Evolutionary conservation across 2,113 vertebrate genomes (phyloP).

Genomic region (Polypterus bichir): DNA sequence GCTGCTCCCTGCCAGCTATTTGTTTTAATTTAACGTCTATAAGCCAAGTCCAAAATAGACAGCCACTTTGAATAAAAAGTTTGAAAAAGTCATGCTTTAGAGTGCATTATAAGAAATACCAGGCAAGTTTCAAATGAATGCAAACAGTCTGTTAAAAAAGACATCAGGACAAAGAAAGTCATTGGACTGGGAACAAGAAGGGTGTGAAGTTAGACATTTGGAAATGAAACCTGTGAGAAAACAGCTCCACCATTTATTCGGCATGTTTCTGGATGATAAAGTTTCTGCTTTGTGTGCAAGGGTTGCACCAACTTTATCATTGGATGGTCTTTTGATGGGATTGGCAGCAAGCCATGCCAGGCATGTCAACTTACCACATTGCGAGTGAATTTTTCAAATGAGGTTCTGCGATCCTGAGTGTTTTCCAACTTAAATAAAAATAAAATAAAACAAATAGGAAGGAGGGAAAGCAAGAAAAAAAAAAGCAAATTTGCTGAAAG

Average conservation of each 20-base stretch:
- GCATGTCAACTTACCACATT: conserved; percentile 60
- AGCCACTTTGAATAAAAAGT: not conserved
- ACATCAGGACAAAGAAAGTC: not conserved
- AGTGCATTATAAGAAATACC: not conserved
- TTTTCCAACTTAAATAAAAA: conserved; percentile 54
- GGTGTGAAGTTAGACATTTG: conserved; percentile 2
- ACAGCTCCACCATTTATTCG: no score
- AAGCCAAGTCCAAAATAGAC: not conserved
- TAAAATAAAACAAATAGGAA: conserved; percentile 22
- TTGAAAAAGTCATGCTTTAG: not conserved
- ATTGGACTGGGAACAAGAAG: not conserved
- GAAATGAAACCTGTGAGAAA: not conserved
- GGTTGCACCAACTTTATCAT: conserved; percentile 22
- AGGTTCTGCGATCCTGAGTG: conserved; percentile 65
- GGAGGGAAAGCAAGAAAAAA: conserved; percentile 26
- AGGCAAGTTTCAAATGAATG: conserved; percentile 1
- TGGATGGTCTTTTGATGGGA: conserved; percentile 13
- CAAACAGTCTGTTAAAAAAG: not conserved
- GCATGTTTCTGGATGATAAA: conserved; percentile 10
- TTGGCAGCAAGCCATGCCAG: conserved; percentile 32
- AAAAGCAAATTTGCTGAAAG: conserved; percentile 40
- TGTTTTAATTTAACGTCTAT: not conserved
- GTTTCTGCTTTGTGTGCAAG: conserved; percentile 19
- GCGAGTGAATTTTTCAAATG: conserved; percentile 70
- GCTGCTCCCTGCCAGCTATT: no score